Conservation (phyloP, 2,888 invertebrate genomes). For the Campoplex capitator region DNA sequence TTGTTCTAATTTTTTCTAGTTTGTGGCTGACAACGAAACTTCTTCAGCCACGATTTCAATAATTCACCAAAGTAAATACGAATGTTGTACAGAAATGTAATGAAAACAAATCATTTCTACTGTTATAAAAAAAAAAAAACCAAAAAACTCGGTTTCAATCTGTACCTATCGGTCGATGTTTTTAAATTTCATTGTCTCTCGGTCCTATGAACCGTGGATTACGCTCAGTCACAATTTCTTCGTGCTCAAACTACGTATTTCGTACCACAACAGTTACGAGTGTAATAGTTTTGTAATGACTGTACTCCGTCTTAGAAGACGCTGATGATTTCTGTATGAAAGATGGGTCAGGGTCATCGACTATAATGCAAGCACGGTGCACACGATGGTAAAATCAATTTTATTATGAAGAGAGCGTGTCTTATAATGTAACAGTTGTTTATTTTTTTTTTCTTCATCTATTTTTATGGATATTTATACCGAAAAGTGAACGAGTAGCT, state of each 20-base stretch:
- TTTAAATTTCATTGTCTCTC: neutral
- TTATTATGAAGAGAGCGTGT: conserved; percentile 2
- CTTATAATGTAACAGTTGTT: neutral
- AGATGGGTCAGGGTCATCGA: conserved; percentile 81
- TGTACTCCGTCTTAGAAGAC: conserved; percentile 80
- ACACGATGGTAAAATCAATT: conserved; percentile 75
- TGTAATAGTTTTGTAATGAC: conserved; percentile 71
- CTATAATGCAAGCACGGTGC: conserved; percentile 74
- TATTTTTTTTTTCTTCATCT: neutral
- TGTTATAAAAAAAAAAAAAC: neutral
- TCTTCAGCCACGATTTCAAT: neutral
- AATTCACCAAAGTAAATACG: neutral
- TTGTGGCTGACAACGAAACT: neutral
- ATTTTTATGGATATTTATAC: neutral
- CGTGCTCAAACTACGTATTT: conserved; percentile 31
- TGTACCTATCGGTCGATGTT: neutral
- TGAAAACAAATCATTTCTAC: neutral
- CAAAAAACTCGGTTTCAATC: neutral
- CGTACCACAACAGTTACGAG: conserved; percentile 38
- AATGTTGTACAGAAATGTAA: neutral
- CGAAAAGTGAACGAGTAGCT: neutral
- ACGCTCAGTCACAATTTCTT: conserved; percentile 3
- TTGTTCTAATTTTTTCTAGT: neutral
- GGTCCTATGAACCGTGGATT: neutral
- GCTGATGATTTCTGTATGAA: conserved; percentile 80